Conservation (phyloP, 30 jellyfish, hydroid and myxozoan species). For the Aurelia aurita region DNA sequence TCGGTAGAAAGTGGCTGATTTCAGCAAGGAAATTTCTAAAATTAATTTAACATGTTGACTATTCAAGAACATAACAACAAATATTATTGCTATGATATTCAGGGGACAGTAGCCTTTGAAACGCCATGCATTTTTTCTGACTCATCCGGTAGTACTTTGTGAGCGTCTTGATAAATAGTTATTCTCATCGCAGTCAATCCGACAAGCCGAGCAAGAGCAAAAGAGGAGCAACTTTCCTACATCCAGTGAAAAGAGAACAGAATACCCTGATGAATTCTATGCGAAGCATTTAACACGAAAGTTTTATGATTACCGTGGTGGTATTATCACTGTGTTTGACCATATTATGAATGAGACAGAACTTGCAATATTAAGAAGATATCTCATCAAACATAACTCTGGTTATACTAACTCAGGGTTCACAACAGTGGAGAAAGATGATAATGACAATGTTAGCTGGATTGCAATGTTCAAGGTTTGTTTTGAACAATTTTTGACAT, state of each 20-base stretch:
- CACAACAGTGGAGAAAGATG: conserved; percentile 21
- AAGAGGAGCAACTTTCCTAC: conserved; percentile 7
- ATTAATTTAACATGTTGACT: too few relatives aligned
- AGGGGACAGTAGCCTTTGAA: too few relatives aligned
- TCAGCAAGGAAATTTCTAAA: too few relatives aligned
- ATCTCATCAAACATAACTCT: conserved; percentile 19
- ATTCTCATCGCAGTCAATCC: not conserved
- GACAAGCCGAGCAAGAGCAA: conserved; percentile 21
- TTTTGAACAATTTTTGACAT: too few relatives aligned
- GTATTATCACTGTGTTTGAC: conserved; percentile 30
- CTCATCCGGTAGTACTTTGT: too few relatives aligned
- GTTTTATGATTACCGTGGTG: conserved; percentile 31
- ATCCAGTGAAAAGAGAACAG: conserved; percentile 1
- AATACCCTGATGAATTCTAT: conserved; percentile 24
- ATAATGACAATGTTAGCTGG: conserved; percentile 63
- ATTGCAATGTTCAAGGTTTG: conserved; percentile 41
- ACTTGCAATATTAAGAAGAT: conserved; percentile 3
- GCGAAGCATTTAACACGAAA: conserved; percentile 39
- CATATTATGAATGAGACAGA: conserved; percentile 43
- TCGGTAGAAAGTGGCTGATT: too few relatives aligned
- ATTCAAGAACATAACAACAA: too few relatives aligned
- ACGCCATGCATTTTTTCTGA: too few relatives aligned
- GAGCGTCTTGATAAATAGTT: not conserved
- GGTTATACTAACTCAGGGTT: conserved; percentile 14
- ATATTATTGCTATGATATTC: too few relatives aligned